A percentile compares a stretch with the other conserved stretches of the same genome.
phyloP scores from a whole-genome alignment of 2,113 vertebrate species.

The Elanoides forficatus region DNA sequence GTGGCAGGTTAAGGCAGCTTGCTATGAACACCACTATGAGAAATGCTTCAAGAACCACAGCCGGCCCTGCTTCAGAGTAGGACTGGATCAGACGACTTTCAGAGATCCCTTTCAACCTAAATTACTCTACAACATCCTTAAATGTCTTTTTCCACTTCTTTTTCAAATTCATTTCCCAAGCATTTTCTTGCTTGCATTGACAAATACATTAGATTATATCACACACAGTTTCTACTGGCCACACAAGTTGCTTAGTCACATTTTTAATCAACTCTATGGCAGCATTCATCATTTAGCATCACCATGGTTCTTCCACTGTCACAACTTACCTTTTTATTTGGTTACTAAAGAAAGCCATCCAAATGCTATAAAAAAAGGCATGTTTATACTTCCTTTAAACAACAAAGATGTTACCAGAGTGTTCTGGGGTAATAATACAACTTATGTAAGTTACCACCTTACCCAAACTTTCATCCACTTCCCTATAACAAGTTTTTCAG shows the following conservation, averaged over 20 bases:
- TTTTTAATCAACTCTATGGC: background rate
- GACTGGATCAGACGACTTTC: background rate
- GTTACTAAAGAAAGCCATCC: background rate
- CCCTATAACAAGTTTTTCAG: background rate
- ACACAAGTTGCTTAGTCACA: background rate
- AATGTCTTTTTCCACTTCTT: background rate
- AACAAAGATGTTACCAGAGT: background rate
- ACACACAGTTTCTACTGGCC: background rate
- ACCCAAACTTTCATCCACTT: background rate
- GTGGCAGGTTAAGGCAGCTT: background rate
- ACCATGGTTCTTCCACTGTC: background rate
- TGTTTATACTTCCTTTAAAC: background rate
- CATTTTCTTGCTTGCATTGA: background rate
- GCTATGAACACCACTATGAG: background rate
- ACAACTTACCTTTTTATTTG: background rate
- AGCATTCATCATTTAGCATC: background rate
- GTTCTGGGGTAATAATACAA: background rate
- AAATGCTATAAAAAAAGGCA: background rate
- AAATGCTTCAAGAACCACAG: background rate
- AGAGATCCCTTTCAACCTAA: background rate
- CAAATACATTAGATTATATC: background rate
- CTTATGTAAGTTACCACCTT: rapidly evolving
- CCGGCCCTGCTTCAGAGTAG: background rate
- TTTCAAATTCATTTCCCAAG: background rate
- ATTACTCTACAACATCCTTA: background rate